phyloP scores from a whole-genome alignment of 2,113 vertebrate species.

The Phrynosoma platyrhinos region DNA sequence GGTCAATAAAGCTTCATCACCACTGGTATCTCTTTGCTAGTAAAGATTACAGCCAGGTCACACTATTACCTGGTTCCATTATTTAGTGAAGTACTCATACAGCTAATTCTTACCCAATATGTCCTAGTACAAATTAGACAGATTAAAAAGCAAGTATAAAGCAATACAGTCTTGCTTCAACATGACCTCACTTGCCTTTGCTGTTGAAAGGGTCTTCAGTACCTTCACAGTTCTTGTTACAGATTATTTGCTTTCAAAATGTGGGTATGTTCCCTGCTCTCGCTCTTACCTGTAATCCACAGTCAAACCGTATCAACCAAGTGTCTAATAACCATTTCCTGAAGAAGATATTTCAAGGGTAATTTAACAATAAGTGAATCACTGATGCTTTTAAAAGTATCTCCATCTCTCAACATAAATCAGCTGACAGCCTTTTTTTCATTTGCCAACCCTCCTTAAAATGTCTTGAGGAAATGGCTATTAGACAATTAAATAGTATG shows the following conservation, averaged over 20 bases:
- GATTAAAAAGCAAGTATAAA: background rate
- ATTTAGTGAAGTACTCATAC: background rate
- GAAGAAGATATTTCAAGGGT: background rate
- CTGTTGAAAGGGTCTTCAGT: background rate
- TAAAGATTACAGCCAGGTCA: background rate
- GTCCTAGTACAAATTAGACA: background rate
- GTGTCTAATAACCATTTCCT: background rate
- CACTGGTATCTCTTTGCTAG: background rate
- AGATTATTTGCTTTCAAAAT: background rate
- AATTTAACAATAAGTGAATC: background rate
- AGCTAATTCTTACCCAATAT: background rate
- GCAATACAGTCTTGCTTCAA: background rate
- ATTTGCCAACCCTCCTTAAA: slow-evolving; percentile 5
- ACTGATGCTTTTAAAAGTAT: background rate
- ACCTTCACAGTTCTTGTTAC: background rate
- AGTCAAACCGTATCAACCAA: background rate
- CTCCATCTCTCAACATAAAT: background rate
- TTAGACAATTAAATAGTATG: background rate
- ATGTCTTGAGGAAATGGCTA: background rate
- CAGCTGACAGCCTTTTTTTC: background rate
- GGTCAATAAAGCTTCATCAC: background rate
- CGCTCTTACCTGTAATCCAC: background rate
- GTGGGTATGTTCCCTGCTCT: background rate
- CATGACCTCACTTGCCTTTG: background rate
- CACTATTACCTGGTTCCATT: background rate